Percentiles rank a stretch among this genome's conserved stretches.
Conservation (phyloP, 2,113 vertebrate species). For the Struthidea cinerea region DNA sequence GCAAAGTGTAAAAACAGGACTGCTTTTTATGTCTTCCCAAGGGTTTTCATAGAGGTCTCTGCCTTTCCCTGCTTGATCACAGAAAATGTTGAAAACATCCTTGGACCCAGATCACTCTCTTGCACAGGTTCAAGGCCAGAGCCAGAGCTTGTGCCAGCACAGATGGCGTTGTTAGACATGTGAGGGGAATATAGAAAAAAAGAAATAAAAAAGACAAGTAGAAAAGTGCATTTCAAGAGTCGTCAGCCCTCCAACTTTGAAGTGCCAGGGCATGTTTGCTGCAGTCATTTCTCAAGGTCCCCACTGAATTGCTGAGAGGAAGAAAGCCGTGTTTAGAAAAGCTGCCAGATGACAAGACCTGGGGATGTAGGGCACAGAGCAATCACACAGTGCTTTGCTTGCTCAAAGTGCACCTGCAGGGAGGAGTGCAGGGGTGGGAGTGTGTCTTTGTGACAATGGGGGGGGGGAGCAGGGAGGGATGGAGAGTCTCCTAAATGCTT, state of each 20-base stretch:
- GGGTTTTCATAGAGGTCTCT: not conserved
- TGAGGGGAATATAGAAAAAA: not conserved
- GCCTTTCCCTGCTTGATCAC: not conserved
- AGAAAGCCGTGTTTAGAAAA: constrained; percentile 19
- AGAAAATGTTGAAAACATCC: not conserved
- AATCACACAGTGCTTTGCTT: constrained; percentile 3
- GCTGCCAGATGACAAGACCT: constrained; percentile 40
- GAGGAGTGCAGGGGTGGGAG: not conserved
- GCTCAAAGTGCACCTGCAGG: constrained; percentile 12
- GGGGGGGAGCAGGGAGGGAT: not conserved
- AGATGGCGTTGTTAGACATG: not conserved
- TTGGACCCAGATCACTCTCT: not conserved
- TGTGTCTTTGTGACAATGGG: not conserved
- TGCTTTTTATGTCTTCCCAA: not conserved
- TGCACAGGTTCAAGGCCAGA: not conserved
- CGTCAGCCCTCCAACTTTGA: constrained; percentile 26
- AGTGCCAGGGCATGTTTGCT: constrained; percentile 52
- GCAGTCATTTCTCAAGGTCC: constrained; percentile 32
- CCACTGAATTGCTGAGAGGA: constrained; percentile 33
- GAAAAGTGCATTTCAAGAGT: constrained; percentile 29
- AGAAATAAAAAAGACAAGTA: not conserved
- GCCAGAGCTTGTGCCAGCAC: not conserved
- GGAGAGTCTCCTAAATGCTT: not conserved
- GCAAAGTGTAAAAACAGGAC: not conserved
- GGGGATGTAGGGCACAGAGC: constrained; percentile 29